Evolutionary conservation across 2,113 vertebrate genomes (phyloP), one percentile per base, ranked within the genome.

Genomic region (Dendrocopos noguchii): DNA sequence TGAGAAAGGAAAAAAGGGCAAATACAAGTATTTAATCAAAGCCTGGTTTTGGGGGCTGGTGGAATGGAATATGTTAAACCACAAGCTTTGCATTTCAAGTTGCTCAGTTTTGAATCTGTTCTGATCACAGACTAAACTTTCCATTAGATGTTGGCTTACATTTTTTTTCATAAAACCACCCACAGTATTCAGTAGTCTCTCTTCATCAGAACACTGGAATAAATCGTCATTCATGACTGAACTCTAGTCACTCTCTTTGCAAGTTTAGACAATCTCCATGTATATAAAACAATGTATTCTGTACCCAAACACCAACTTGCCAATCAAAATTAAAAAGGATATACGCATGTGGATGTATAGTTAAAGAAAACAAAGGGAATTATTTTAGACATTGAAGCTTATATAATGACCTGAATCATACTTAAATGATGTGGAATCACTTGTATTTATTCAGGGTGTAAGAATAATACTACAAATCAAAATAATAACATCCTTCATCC

Each of bases 21-120:
- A 88, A 24, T 67, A 68, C 28, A 90, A 93, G 68, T 72, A 82
- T 83, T 96, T 93, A 92, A 89, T 91, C 53, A 94, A 94, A 94
- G 85, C 66, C 76, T 89, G 81, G 44, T 80, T 88, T 14, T 22
- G 12, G 28, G 31, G 59, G 24, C 50, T 91, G 63, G 65, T 76
- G 27, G 44, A 52, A 81, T 73, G 50, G 65, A 81, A 18, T 76
- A 77, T 15, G 13, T 76, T 95, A 91, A 90, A 90, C 16, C 60
- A 84, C 44, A 93, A 86, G 52, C 3, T 73, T 83, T 84, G 50
- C 33, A 86, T 39, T 31, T 90, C 50, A 92, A 78, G 66, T 79
- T 92, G 17, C 15, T 84, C 88, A 66, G 33, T 56, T 76, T 67
- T 76, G 65, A 96, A 81, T 86, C 82, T 84, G 25, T 80, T 91